phyloP scores from a whole-genome alignment of 2,113 vertebrate genomes.

The pig (Sus scrofa) region DNA sequence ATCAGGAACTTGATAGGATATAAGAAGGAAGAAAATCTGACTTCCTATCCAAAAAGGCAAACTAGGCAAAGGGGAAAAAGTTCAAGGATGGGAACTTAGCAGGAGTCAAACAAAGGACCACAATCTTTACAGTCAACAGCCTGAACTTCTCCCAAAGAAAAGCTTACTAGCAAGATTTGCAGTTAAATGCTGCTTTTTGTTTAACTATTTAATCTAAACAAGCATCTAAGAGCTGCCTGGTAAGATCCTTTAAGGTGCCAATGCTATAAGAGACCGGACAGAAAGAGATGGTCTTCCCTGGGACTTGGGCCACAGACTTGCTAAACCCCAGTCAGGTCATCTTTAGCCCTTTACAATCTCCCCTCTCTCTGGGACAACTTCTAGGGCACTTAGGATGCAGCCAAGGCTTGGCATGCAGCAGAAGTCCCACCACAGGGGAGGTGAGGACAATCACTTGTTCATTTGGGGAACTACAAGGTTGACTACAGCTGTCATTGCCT shows the following conservation, averaged over 20 bases:
- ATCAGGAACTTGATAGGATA: neutral
- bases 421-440: neutral
- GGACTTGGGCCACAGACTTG: neutral
- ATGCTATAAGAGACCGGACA: neutral
- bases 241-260: constrained; percentile 21
- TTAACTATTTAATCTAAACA: neutral
- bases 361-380: neutral
- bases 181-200: neutral
- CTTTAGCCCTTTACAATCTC: neutral
- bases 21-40: neutral
- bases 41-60: neutral
- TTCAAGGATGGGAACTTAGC: neutral
- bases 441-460: neutral
- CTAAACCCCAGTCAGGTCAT: neutral
- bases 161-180: neutral
- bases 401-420: neutral
- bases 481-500: neutral
- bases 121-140: neutral
- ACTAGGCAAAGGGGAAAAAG: neutral
- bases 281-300: constrained; percentile 23
- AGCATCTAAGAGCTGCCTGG: neutral
- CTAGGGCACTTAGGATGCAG: neutral
- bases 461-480: neutral
- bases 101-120: neutral
- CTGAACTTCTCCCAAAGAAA: neutral